Base-by-base conservation (phyloP, 2,888 invertebrate species). In the Eulithis testata region DNA sequence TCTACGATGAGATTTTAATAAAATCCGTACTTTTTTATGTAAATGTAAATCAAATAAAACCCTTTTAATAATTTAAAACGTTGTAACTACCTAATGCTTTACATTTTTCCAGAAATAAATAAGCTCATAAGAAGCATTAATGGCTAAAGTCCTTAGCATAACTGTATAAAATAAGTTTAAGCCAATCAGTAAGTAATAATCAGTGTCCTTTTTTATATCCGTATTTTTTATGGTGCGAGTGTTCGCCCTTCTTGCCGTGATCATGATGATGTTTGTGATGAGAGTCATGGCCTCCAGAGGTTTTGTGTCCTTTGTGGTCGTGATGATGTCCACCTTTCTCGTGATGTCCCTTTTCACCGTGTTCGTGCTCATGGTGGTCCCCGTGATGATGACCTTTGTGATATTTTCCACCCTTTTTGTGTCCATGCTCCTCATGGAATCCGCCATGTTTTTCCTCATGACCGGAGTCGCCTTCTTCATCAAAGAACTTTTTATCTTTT, bases 401-500 rank as follows among this genome's bases (percentile, higher is more conserved):
- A 85, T 95, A 95, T 83, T 96, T 95, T 6, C 96, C 96, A 65
- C 97, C 97, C 88, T 97, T 96, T 88, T 97, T 96, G 88, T 96
- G 96, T 31, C 95, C 96, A 75, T 96, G 96, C 79, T 95, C 96
- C 82, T 97, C 96, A 80, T 97, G 96, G 85, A 95, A 95, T 44
- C 95, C 96, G 69, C 97, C 97, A 80, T 97, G 96, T 79, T 97
- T 96, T 81, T 96, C 96, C 84, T 97, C 96, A 75, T 96, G 96
- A 0, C 96, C 97, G 51, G 95, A 95, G 78, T 96, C 96, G 75
- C 97, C 97, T 77, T 97, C 96, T 87, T 97, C 97, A 76, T 97
- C 97, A 85, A 95, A 97, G 95, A 96, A 97, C 80, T 97, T 95
- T 81, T 97, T 97, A 79, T 97, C 96, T 85, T 97, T 97, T 83